These are phyloP conservation scores for Hippocampus abdominalis DNA, from an alignment of 2,113 vertebrate species.

Conservation along the genomic window DNA sequence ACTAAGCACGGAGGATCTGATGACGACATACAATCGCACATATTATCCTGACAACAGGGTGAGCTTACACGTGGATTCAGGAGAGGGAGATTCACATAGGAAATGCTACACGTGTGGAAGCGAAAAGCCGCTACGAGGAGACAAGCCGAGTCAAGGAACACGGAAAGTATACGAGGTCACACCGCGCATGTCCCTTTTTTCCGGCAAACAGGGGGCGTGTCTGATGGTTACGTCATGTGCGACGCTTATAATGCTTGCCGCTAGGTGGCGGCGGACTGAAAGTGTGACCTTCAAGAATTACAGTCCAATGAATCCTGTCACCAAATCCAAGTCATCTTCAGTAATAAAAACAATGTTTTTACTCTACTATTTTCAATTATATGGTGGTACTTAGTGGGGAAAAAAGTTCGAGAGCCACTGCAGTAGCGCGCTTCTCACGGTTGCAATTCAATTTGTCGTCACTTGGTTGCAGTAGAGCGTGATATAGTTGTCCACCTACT, in stretches of 20 bases:
- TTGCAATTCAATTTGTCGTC: not conserved
- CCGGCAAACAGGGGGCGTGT: constrained; percentile 27
- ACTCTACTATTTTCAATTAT: too few relatives aligned
- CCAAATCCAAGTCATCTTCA: too few relatives aligned
- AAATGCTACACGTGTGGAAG: constrained; percentile 68
- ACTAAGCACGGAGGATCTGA: not conserved
- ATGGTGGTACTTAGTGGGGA: too few relatives aligned
- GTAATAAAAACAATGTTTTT: too few relatives aligned
- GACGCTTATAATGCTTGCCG: too few relatives aligned
- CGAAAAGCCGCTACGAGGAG: constrained; percentile 60
- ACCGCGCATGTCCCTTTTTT: constrained; percentile 36
- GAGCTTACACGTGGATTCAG: constrained; percentile 13
- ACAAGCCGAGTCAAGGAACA: constrained; percentile 32
- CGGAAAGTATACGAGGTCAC: constrained; percentile 54
- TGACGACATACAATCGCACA: not conserved
- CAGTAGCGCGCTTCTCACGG: not conserved
- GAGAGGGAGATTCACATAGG: constrained; percentile 49
- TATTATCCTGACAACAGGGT: constrained; percentile 28
- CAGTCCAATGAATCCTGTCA: too few relatives aligned
- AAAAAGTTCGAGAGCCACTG: too few relatives aligned
- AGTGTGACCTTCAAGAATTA: too few relatives aligned
- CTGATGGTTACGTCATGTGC: not conserved
- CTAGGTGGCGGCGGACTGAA: not conserved
- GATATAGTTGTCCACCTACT: not conserved
- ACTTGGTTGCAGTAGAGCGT: constrained; percentile 9